These are phyloP conservation scores for Arenaria interpres DNA, from an alignment of 2,113 vertebrate species.

Conservation along the genomic window DNA sequence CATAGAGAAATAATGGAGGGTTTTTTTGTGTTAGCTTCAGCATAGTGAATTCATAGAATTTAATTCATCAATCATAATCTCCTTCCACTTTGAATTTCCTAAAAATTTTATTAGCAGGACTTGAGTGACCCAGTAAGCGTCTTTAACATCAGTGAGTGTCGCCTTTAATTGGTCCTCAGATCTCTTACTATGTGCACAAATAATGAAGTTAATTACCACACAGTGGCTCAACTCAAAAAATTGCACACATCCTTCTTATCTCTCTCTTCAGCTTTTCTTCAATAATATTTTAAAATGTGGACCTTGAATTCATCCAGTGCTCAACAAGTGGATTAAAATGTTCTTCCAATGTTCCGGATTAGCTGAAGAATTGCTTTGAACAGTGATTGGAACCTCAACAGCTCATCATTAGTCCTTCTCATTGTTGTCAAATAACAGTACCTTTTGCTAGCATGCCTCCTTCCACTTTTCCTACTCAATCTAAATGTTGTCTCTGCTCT, in stretches of 20 bases:
- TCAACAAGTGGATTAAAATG: not conserved
- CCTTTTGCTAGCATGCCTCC: not conserved
- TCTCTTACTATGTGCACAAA: not conserved
- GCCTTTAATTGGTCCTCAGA: not conserved
- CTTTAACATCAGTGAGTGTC: not conserved
- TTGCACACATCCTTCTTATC: fast-evolving
- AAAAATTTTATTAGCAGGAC: not conserved
- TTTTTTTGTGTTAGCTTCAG: not conserved
- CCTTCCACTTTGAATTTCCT: not conserved
- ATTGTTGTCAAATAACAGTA: not conserved
- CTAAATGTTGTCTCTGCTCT: not conserved
- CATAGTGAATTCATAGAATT: not conserved
- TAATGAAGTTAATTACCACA: not conserved
- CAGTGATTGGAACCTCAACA: not conserved
- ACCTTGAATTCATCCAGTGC: not conserved
- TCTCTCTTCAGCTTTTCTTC: not conserved
- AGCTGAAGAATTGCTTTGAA: not conserved
- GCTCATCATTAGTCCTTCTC: not conserved
- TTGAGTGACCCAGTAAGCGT: not conserved
- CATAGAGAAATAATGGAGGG: not conserved
- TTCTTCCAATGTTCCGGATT: not conserved
- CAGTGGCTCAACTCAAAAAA: not conserved
- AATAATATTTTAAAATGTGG: not conserved
- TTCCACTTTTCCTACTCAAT: not conserved
- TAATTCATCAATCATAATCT: not conserved